These are phyloP conservation scores for Myotis daubentonii DNA, from an alignment of 2,797 vertebrate species.

Conservation along the genomic window DNA sequence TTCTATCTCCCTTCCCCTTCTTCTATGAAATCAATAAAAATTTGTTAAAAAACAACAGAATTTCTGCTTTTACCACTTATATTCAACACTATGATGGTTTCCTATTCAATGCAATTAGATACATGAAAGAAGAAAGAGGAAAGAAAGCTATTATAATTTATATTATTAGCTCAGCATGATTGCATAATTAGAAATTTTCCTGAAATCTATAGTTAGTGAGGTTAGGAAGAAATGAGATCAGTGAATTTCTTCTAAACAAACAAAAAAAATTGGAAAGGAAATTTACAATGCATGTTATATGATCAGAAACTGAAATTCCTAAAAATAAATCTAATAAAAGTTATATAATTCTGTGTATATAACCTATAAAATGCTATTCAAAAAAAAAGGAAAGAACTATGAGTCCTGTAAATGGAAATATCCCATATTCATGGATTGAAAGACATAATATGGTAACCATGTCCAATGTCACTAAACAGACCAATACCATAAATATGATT, in stretches of 20 bases:
- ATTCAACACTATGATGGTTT: neutral
- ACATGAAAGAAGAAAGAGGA: neutral
- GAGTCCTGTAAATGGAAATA: neutral
- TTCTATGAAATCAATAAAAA: no score
- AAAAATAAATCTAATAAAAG: neutral
- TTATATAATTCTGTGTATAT: neutral
- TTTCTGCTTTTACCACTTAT: neutral
- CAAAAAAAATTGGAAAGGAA: neutral
- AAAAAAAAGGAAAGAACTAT: neutral
- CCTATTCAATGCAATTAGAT: neutral
- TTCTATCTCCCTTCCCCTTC: no score
- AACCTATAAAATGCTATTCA: neutral
- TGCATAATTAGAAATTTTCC: neutral
- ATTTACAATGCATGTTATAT: neutral
- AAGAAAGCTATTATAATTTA: neutral
- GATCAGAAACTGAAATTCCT: neutral
- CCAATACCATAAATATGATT: neutral
- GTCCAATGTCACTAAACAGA: neutral
- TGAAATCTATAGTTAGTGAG: neutral
- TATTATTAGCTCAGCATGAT: neutral
- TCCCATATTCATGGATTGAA: neutral
- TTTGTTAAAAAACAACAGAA: neutral
- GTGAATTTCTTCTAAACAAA: neutral
- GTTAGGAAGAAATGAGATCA: neutral
- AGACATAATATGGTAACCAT: neutral